Percentiles rank a stretch among this genome's conserved stretches.
These are phyloP conservation scores for Pterophyllum scalare DNA, from an alignment of 2,113 vertebrate genomes.

Conservation along the genomic window DNA sequence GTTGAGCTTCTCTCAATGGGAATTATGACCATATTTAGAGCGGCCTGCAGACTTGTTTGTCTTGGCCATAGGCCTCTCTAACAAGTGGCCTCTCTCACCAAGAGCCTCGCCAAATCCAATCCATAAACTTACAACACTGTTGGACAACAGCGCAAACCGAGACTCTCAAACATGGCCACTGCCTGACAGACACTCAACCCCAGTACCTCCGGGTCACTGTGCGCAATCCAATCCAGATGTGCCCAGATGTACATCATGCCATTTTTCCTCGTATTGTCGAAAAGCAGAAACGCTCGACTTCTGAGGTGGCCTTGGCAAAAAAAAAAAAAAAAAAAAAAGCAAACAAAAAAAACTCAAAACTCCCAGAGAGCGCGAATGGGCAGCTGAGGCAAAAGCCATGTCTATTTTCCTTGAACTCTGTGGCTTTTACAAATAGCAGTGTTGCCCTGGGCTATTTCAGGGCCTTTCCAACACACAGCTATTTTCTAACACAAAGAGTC, in stretches of 20 bases:
- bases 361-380: constrained; percentile 17
- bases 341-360: background rate
- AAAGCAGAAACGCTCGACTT: constrained; percentile 31
- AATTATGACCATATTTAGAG: constrained; percentile 86
- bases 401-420: constrained; percentile 67
- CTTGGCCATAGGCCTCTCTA: constrained; percentile 62
- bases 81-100: constrained; percentile 56
- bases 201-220: constrained; percentile 22
- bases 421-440: constrained; percentile 62
- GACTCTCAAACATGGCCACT: constrained; percentile 64
- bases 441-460: constrained; percentile 69
- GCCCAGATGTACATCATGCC: constrained; percentile 59
- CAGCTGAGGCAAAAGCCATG: constrained; percentile 31
- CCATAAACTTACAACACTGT: constrained; percentile 55
- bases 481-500: constrained; percentile 39
- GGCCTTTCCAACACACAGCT: constrained; percentile 34
- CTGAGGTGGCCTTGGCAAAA: constrained; percentile 29
- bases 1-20: constrained; percentile 77
- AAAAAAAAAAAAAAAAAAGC: constrained; percentile 5
- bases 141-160: constrained; percentile 49
- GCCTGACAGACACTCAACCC: constrained; percentile 44
- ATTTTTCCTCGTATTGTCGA: constrained; percentile 25
- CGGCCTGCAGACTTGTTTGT: constrained; percentile 74
- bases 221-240: constrained; percentile 76
- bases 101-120: constrained; percentile 43